Percentiles rank a stretch among this genome's conserved stretches.
Evolutionary conservation across 1,140 invertebrate genomes (phyloP).

Genomic region (Anastatus disparis): DNA sequence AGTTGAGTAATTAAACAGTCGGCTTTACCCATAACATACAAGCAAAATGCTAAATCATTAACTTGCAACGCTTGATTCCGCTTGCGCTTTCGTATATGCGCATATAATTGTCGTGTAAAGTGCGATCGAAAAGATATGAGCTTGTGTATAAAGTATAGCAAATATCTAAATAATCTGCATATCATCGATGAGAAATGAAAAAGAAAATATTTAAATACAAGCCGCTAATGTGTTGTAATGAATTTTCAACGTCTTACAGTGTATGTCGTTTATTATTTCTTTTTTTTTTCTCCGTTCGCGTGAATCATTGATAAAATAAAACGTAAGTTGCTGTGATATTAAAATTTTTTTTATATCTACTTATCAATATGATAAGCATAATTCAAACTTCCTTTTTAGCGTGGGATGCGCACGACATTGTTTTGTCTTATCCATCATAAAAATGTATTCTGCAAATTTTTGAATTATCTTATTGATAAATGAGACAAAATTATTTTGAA

Average conservation of each 20-base stretch:
- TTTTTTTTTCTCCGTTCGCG: background rate
- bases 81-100: background rate
- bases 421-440: constrained; percentile 19
- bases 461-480: constrained; percentile 14
- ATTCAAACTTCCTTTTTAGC: constrained; percentile 18
- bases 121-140: constrained; percentile 5
- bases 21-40: too few species aligned
- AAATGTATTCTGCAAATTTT: background rate
- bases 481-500: background rate
- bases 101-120: constrained; percentile 27
- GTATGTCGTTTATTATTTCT: background rate
- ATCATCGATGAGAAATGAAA: background rate
- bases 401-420: constrained; percentile 11
- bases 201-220: background rate
- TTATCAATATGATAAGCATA: constrained; percentile 9
- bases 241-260: constrained; percentile 1
- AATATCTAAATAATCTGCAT: background rate
- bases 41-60: constrained; percentile 24
- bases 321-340: background rate
- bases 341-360: too few species aligned
- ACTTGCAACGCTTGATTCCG: constrained; percentile 11
- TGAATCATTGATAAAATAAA: background rate
- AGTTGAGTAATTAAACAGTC: constrained; percentile 15
- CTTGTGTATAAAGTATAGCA: too few species aligned
- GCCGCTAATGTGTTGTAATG: constrained; percentile 25